Conservation (phyloP, 2,888 invertebrate genomes). For the Limnephilus rhombicus region DNA sequence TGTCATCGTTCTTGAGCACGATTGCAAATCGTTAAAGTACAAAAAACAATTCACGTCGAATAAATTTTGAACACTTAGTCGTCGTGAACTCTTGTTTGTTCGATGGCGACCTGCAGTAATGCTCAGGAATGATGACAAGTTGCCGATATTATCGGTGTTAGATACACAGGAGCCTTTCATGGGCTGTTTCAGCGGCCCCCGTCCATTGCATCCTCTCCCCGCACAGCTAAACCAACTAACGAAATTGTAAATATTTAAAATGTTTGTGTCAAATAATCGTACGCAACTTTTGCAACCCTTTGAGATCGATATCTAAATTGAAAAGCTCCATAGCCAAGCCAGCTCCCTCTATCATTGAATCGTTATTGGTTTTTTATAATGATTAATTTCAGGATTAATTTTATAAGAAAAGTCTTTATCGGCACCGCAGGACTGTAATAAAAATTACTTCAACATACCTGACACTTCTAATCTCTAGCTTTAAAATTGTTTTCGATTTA, state of each 20-base stretch:
- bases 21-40: too few relatives aligned
- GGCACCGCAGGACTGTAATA: not conserved
- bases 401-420: not conserved
- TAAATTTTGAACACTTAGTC: too few relatives aligned
- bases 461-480: not conserved
- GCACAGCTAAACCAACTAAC: too few relatives aligned
- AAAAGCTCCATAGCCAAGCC: not conserved
- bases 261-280: not conserved
- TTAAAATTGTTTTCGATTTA: not conserved
- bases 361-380: not conserved
- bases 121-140: too few relatives aligned
- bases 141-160: too few relatives aligned
- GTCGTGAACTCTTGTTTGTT: too few relatives aligned
- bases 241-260: not conserved
- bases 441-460: not conserved
- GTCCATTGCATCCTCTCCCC: too few relatives aligned
- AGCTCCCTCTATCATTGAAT: not conserved
- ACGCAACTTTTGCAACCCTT: not conserved
- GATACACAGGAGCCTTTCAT: too few relatives aligned
- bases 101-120: too few relatives aligned
- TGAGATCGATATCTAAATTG: not conserved
- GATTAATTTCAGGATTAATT: not conserved
- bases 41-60: too few relatives aligned
- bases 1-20: too few relatives aligned
- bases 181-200: too few relatives aligned